Evolutionary conservation across 2,888 invertebrate species (phyloP), one percentile per base, ranked within the genome.

Genomic region (Phoronis australis): DNA sequence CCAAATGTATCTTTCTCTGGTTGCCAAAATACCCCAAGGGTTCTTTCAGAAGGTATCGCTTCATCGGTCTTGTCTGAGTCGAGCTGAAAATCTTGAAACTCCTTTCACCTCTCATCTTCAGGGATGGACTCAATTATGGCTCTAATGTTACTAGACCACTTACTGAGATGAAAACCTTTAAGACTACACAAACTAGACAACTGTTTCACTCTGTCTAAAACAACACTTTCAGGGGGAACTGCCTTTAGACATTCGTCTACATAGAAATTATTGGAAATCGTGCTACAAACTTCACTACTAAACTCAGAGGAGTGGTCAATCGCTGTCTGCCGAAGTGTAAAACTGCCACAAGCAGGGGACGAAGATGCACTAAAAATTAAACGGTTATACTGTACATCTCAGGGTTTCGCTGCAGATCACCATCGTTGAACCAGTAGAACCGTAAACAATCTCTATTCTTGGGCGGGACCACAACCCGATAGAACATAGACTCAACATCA

Each of bases 1-100:
- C n/a, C n/a, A n/a, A n/a, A n/a, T n/a, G n/a, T n/a, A n/a, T n/a
- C n/a, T n/a, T n/a, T n/a, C n/a, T 47, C 54, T 4, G 48, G 25
- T 21, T 37, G 38, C 51, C 53, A 53, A 3, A 18, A 35, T 18
- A 51, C 51, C 21, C 51, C 51, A 15, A 51, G 22, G 4, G 45
- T 45, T 25, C 48, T 37, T 24, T 51, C 51, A 5, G 26, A n/a
- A n/a, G n/a, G n/a, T n/a, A n/a, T n/a, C n/a, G n/a, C n/a, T n/a
- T n/a, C n/a, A n/a, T n/a, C 24, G 24, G 48, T 15, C 15, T 21
- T 21, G 21, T 42, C 35, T 6, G 6, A 26, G 20, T 24, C 41
- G 12, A 44, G 21, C 40, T 18, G 23, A 5, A 27, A 21, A 1
- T 45, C 20, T 27, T 48, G 42, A 4, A 31, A 20, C 12, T 37